Conservation (phyloP, 1,140 invertebrate species). For the Hyles euphorbiae region DNA sequence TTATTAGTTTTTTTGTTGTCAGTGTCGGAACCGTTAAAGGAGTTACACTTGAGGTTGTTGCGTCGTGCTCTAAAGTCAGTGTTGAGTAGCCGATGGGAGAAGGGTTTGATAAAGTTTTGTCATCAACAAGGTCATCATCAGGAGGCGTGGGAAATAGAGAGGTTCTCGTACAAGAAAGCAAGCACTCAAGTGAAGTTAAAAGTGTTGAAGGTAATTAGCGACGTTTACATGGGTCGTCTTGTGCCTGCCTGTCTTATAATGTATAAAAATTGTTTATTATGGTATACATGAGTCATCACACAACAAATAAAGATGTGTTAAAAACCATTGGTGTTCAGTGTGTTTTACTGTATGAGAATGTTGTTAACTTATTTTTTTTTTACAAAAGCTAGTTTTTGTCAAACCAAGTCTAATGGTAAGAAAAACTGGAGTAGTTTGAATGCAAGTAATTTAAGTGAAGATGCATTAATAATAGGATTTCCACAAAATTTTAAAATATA, state of each 20-base stretch:
- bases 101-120: slow-evolving; percentile 92
- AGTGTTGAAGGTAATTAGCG: slow-evolving; percentile 84
- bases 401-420: no score
- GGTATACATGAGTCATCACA: neutral
- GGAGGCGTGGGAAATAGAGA: slow-evolving; percentile 97
- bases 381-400: no score
- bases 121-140: slow-evolving; percentile 88
- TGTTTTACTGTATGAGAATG: no score
- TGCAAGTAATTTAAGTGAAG: no score
- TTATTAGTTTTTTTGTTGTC: slow-evolving; percentile 72
- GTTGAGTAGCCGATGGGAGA: slow-evolving; percentile 93
- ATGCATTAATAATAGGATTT: no score
- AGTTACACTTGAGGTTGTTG: slow-evolving; percentile 92
- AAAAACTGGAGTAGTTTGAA: no score
- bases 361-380: no score
- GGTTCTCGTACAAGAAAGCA: slow-evolving; percentile 96
- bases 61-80: slow-evolving; percentile 91
- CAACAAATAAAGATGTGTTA: no score
- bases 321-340: no score
- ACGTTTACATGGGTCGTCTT: slow-evolving; percentile 8
- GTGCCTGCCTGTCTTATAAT: neutral
- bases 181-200: slow-evolving; percentile 91
- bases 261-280: neutral
- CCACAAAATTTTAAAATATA: no score
- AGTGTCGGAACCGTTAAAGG: slow-evolving; percentile 87